These are phyloP conservation scores for Ranitomeya imitator DNA, from an alignment of 2,113 vertebrate genomes.

Conservation along the genomic window DNA sequence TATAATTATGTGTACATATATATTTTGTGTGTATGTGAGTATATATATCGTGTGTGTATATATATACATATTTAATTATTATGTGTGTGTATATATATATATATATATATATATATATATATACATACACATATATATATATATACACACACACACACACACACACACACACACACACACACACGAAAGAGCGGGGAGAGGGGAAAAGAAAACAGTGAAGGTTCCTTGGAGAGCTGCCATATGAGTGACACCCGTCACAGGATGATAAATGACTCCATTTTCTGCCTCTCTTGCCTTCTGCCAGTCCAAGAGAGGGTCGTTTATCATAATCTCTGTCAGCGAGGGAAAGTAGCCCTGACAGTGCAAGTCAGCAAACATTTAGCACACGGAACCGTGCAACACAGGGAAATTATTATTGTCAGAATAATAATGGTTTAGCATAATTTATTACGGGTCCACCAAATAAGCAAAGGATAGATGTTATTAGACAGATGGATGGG, in stretches of 20 bases:
- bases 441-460: conserved; percentile 99
- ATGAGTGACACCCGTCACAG: conserved; percentile 99
- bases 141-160: background rate
- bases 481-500: conserved; percentile 99
- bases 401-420: conserved; percentile 99
- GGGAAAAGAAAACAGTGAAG: conserved; percentile 61
- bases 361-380: conserved; percentile 99
- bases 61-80: too few relatives aligned
- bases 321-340: conserved; percentile 99
- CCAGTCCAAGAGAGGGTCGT: conserved; percentile 95
- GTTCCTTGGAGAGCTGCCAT: conserved; percentile 91
- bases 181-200: background rate
- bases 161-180: background rate
- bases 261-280: conserved; percentile 99
- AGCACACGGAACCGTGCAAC: conserved; percentile 98
- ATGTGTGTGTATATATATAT: too few relatives aligned
- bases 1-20: too few relatives aligned
- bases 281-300: conserved; percentile 99
- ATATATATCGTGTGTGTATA: too few relatives aligned
- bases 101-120: background rate
- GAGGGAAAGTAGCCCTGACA: conserved; percentile 97
- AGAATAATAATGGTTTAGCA: conserved; percentile 99
- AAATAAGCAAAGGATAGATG: conserved; percentile 99
- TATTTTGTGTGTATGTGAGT: too few relatives aligned
- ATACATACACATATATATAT: background rate